A percentile compares a stretch with the other conserved stretches of the same genome.
phyloP scores from a whole-genome alignment of 2,888 invertebrate species.

The Pheosia gnoma region DNA sequence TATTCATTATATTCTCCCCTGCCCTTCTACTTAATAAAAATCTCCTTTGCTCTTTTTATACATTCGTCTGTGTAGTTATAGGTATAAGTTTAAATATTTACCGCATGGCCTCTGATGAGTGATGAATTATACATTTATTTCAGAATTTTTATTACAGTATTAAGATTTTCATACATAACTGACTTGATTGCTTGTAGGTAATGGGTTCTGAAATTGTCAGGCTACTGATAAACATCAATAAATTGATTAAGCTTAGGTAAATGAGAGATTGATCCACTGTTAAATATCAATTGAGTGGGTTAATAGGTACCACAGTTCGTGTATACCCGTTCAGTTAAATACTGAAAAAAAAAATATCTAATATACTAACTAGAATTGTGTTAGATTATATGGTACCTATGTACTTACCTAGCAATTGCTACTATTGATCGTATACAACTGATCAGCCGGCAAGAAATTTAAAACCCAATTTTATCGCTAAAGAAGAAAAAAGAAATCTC shows the following conservation, averaged over 20 bases:
- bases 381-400: no score
- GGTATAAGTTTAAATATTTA: slow-evolving; percentile 80
- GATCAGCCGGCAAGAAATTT: not conserved
- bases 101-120: slow-evolving; percentile 75
- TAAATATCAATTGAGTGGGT: no score
- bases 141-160: slow-evolving; percentile 65
- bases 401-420: no score
- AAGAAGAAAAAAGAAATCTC: slow-evolving; percentile 22
- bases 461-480: slow-evolving; percentile 4
- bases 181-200: slow-evolving; percentile 35
- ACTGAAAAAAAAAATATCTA: no score
- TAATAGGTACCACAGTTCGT: no score
- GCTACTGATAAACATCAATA: no score
- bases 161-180: slow-evolving; percentile 44
- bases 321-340: no score
- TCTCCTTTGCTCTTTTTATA: slow-evolving; percentile 75
- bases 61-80: slow-evolving; percentile 62
- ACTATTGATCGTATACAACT: no score
- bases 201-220: not conserved
- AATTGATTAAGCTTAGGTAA: no score
- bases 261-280: no score
- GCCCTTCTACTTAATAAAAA: slow-evolving; percentile 76
- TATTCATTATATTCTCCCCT: slow-evolving; percentile 80
- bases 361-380: no score
- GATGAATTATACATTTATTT: slow-evolving; percentile 77